phyloP scores from a whole-genome alignment of 2,113 vertebrate genomes.

The Andinoacara biseriatus region DNA sequence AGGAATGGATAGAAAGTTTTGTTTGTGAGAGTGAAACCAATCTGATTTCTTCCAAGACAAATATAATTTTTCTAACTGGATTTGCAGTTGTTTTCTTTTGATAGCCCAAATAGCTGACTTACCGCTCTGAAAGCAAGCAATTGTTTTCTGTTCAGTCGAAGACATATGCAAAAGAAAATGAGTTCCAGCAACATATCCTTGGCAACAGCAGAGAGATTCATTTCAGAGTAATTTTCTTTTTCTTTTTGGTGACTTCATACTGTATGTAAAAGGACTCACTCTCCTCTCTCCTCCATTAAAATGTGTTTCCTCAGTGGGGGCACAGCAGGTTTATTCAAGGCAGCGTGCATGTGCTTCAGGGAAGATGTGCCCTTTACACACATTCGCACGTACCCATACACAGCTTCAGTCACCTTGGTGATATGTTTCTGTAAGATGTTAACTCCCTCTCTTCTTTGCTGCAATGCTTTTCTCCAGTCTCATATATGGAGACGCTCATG shows the following conservation, averaged over 20 bases:
- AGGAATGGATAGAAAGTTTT: constrained; percentile 39
- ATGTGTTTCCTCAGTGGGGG: constrained; percentile 44
- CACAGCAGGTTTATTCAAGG: constrained; percentile 38
- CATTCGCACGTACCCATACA: constrained; percentile 25
- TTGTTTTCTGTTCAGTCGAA: constrained; percentile 27
- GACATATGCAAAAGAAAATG: constrained; percentile 21
- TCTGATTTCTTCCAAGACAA: constrained; percentile 53
- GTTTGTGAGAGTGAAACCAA: constrained; percentile 22
- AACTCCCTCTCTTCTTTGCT: constrained; percentile 15
- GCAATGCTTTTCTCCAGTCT: constrained; percentile 7
- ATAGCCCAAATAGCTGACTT: constrained; percentile 56
- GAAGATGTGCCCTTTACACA: constrained; percentile 56
- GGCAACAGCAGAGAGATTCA: constrained; percentile 1
- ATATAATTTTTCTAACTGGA: constrained; percentile 45
- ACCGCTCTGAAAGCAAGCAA: constrained; percentile 27
- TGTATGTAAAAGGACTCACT: constrained; percentile 33
- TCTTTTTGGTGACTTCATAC: not conserved
- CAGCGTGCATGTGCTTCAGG: constrained; percentile 41
- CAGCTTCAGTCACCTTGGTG: constrained; percentile 50
- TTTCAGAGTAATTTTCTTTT: not conserved
- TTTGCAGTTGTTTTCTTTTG: constrained; percentile 66
- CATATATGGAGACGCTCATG: constrained; percentile 17
- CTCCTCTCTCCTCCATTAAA: constrained; percentile 36
- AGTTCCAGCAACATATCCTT: constrained; percentile 26
- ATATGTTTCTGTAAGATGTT: constrained; percentile 50